Base-by-base conservation (phyloP, 2,888 invertebrate species). In the Caenorhabditis sp. region DNA sequence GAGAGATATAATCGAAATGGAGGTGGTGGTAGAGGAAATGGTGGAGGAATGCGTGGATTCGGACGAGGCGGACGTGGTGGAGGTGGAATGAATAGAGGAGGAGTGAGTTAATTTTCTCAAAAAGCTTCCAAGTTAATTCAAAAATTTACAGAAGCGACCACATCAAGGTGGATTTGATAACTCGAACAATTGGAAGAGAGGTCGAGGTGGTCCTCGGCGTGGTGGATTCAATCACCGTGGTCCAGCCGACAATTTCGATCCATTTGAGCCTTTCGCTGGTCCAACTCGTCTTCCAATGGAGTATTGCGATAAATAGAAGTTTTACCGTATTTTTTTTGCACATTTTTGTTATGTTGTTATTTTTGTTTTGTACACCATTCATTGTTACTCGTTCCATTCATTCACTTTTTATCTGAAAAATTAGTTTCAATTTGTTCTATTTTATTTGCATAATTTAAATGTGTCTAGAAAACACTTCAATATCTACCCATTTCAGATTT, bases 251-350 rank as follows among this genome's bases (percentile, higher is more conserved):
- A 59, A 43, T 0, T 81, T 81, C 63, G 81, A 81, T 58, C 81
- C 81, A n/a, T 81, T 81, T 59, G 81, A 81, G 71, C 81, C 81
- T 7, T 81, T 81, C 53, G 66, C 73, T 23, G 81, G 81, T 17
- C 73, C 69, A 12, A 52, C 57, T 38, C 67, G 67, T 50, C 70
- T 78, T 23, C 78, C 78, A 4, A 58, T 70, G n/a, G 78, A 78
- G 27, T 78, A 78, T 58, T 52, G 31, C 17, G 7, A 58, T 25
- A 43, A n/a, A 21, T 25, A 52, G 14, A 54, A 21, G 14, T 63
- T 36, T 56, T 52, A 12, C 36, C 14, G 26, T 1, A 36, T 43
- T 49, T 20, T 23, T 54, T 59, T 70, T 63, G 57, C 59, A 50
- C 21, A 26, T 23, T 23, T 17, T 66, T 66, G 62, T 75, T 70